phyloP scores from a whole-genome alignment of 2,113 vertebrate genomes.

The Aplodontia rufa region DNA sequence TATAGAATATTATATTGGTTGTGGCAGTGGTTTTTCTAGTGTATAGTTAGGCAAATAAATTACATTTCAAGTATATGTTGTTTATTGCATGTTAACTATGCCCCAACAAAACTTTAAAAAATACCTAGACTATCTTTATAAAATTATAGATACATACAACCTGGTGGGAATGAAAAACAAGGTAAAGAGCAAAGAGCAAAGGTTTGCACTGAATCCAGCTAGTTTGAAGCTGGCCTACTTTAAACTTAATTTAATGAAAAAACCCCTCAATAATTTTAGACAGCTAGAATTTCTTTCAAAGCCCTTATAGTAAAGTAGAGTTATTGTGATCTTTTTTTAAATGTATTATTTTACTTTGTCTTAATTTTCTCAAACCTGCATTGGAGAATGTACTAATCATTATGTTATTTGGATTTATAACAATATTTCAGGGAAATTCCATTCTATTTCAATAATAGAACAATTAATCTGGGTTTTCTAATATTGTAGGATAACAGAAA shows the following conservation, averaged over 20 bases:
- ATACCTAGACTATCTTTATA: neutral
- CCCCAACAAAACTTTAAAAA: neutral
- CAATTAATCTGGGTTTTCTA: neutral
- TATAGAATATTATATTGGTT: neutral
- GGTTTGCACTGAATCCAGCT: neutral
- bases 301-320: neutral
- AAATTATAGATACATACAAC: neutral
- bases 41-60: neutral
- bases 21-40: neutral
- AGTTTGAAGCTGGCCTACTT: neutral
- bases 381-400: neutral
- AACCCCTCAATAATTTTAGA: neutral
- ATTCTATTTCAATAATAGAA: neutral
- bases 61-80: neutral
- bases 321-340: neutral
- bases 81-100: neutral
- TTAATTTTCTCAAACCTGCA: neutral
- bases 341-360: neutral
- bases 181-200: neutral
- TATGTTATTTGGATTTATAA: constrained; percentile 1
- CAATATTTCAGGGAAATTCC: neutral
- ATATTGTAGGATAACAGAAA: constrained; percentile 14
- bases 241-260: constrained; percentile 16
- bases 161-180: neutral
- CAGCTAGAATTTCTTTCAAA: neutral